Conservation (phyloP, 2,888 invertebrate species). For the Lacanobia wlatinum region DNA sequence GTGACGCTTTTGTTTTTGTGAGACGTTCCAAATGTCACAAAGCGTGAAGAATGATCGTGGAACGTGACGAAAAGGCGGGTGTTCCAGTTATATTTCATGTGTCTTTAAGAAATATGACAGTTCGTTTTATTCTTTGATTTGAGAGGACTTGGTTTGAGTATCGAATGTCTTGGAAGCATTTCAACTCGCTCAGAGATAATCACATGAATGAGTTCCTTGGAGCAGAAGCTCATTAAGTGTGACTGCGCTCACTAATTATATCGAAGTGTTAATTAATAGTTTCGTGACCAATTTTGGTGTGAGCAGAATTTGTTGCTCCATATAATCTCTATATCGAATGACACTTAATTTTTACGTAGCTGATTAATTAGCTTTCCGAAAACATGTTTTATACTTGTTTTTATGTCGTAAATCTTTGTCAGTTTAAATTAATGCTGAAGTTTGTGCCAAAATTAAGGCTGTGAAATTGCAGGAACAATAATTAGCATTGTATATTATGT, state of each 20-base stretch:
- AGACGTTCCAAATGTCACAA: constrained; percentile 70
- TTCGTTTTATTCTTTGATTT: constrained; percentile 62
- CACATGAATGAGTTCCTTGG: constrained; percentile 27
- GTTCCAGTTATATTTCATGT: constrained; percentile 66
- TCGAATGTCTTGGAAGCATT: constrained; percentile 48
- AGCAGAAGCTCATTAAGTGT: constrained; percentile 34
- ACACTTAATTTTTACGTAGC: constrained; percentile 46
- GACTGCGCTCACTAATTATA: constrained; percentile 48
- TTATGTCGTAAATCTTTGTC: constrained; percentile 51
- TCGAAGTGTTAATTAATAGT: constrained; percentile 50
- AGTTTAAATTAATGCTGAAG: constrained; percentile 48
- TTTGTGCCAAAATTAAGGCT: constrained; percentile 34
- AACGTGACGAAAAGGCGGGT: constrained; percentile 71
- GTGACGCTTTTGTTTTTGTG: constrained; percentile 69
- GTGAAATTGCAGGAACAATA: constrained; percentile 29
- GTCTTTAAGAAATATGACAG: constrained; percentile 65
- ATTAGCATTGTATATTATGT: neutral
- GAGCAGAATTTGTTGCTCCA: constrained; percentile 50
- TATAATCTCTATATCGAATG: constrained; percentile 50
- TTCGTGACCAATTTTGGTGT: constrained; percentile 37
- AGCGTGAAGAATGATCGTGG: constrained; percentile 71
- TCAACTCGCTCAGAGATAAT: constrained; percentile 33
- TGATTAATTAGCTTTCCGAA: constrained; percentile 52
- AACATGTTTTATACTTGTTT: constrained; percentile 52
- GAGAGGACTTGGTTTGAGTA: constrained; percentile 43